These are phyloP conservation scores for Grammomys surdaster DNA, from an alignment of 2,113 vertebrate species.

Conservation along the genomic window DNA sequence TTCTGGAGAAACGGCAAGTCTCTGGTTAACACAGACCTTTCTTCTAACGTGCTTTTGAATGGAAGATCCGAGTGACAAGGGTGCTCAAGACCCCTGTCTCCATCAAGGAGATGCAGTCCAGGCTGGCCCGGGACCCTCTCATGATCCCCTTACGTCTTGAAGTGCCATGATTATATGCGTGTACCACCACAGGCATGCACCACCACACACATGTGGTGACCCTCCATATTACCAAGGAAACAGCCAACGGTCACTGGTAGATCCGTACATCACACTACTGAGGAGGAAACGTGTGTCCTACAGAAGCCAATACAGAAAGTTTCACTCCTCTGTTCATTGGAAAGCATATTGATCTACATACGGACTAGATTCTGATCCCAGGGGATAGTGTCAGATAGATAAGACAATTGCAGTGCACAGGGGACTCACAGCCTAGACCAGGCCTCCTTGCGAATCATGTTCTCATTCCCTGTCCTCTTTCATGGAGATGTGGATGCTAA, in stretches of 20 bases:
- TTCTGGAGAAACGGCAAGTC: not conserved
- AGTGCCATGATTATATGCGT: not conserved
- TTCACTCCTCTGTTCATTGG: conserved; percentile 4
- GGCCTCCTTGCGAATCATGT: not conserved
- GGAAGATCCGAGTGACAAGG: not conserved
- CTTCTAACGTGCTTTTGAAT: conserved; percentile 34
- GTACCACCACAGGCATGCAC: not conserved
- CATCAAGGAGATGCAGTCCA: not conserved
- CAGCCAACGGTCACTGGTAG: not conserved
- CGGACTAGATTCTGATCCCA: not conserved
- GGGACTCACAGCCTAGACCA: not conserved
- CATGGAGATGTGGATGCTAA: not conserved
- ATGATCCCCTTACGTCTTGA: not conserved
- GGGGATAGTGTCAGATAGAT: not conserved
- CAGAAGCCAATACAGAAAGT: not conserved
- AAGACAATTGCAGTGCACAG: conserved; percentile 24
- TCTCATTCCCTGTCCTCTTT: not conserved
- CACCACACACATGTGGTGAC: not conserved
- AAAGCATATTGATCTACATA: conserved; percentile 33
- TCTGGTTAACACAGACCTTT: conserved; percentile 41
- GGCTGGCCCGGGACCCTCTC: not conserved
- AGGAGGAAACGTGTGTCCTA: not conserved
- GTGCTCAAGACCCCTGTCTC: not conserved
- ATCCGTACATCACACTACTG: not conserved
- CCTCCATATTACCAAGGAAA: not conserved